A percentile compares a stretch with the other conserved stretches of the same genome.
Conservation (phyloP, 2,888 invertebrate genomes). For the Drosophila acutilabella region DNA sequence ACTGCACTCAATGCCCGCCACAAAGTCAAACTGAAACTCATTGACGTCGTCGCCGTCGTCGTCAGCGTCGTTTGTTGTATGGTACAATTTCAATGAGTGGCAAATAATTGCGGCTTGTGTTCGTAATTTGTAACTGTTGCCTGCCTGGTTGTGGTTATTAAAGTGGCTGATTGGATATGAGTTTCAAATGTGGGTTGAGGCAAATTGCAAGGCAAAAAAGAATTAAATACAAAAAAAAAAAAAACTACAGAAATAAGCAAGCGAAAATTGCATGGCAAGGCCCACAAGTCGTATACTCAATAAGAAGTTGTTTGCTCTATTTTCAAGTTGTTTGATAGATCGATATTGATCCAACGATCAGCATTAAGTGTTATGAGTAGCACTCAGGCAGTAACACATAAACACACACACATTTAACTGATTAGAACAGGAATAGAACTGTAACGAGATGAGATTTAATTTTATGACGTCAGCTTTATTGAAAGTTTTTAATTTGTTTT, state of each 20-base stretch:
- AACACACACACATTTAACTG: neutral
- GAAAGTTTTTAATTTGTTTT: slow-evolving; percentile 17
- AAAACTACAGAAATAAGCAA: slow-evolving; percentile 23
- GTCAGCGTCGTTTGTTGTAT: slow-evolving; percentile 51
- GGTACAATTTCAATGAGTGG: slow-evolving; percentile 74
- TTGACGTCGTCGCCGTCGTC: slow-evolving; percentile 39
- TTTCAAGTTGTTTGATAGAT: slow-evolving; percentile 7
- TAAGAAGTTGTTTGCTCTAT: slow-evolving; percentile 50
- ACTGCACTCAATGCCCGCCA: slow-evolving; percentile 42
- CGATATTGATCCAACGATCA: slow-evolving; percentile 10
- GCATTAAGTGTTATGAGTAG: slow-evolving; percentile 10
- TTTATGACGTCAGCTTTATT: neutral
- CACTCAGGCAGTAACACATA: neutral
- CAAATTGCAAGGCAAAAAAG: slow-evolving; percentile 55
- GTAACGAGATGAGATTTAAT: slow-evolving; percentile 1
- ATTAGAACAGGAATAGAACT: neutral
- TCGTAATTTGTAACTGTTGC: slow-evolving; percentile 57
- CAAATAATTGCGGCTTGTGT: slow-evolving; percentile 70
- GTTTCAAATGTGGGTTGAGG: slow-evolving; percentile 69
- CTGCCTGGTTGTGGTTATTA: slow-evolving; percentile 55
- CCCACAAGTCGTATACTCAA: slow-evolving; percentile 61
- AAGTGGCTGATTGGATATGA: slow-evolving; percentile 71
- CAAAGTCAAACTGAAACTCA: slow-evolving; percentile 8
- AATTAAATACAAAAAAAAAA: neutral
- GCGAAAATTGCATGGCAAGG: slow-evolving; percentile 54